These are phyloP conservation scores for Hoplias malabaricus DNA, from an alignment of 2,113 vertebrate species.

Conservation along the genomic window DNA sequence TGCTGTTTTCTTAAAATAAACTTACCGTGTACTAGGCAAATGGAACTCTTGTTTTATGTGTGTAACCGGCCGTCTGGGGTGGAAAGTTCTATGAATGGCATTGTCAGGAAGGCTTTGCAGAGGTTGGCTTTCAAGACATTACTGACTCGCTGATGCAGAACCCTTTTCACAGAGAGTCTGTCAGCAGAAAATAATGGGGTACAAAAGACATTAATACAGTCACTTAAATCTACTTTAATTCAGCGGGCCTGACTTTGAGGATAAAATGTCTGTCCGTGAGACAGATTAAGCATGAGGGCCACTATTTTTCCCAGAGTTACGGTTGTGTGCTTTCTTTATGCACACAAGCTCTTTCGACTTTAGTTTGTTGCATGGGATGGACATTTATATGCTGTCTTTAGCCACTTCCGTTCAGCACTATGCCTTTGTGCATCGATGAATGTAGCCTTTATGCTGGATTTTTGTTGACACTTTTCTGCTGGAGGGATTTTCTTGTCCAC, in stretches of 20 bases:
- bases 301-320: slow-evolving; percentile 61
- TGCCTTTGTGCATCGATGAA: slow-evolving; percentile 68
- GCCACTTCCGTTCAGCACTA: slow-evolving; percentile 49
- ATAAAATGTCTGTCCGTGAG: slow-evolving; percentile 61
- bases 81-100: slow-evolving; percentile 55
- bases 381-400: slow-evolving; percentile 61
- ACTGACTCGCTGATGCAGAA: slow-evolving; percentile 61
- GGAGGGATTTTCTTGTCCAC: slow-evolving; percentile 62
- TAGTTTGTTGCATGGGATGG: slow-evolving; percentile 53
- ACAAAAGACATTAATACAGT: slow-evolving; percentile 68
- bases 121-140: slow-evolving; percentile 64
- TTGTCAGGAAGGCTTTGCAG: slow-evolving; percentile 64
- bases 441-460: slow-evolving; percentile 66
- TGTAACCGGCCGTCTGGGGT: neutral
- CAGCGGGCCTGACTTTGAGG: slow-evolving; percentile 62
- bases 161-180: slow-evolving; percentile 61
- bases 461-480: slow-evolving; percentile 70
- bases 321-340: slow-evolving; percentile 59
- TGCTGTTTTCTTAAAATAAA: neutral
- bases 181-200: slow-evolving; percentile 65
- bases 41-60: neutral
- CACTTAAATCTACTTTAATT: slow-evolving; percentile 67
- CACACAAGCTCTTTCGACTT: slow-evolving; percentile 53
- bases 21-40: neutral
- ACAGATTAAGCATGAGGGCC: slow-evolving; percentile 61